Evolutionary conservation across 1,140 invertebrate genomes (phyloP).

Genomic region (Oreohelix idahoensis): DNA sequence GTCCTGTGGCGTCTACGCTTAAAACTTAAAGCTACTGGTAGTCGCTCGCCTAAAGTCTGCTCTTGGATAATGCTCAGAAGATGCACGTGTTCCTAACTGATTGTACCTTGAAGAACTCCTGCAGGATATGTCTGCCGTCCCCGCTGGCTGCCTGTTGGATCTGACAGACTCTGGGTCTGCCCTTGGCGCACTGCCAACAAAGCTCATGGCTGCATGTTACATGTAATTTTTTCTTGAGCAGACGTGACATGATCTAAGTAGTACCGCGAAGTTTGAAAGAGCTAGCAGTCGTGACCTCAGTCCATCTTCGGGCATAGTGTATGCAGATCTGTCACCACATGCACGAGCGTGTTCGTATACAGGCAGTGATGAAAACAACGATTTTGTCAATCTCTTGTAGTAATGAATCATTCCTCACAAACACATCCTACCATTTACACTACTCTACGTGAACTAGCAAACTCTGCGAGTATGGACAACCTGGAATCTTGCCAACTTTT

Average conservation of each 20-base stretch:
- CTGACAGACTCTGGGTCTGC: background rate
- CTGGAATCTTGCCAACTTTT: too few relatives aligned
- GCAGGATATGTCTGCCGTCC: background rate
- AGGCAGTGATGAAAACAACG: background rate
- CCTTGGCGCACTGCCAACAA: slow-evolving; percentile 8
- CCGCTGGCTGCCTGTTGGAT: background rate
- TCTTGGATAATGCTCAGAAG: too few relatives aligned
- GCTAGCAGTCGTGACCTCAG: background rate
- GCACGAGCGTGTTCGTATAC: background rate
- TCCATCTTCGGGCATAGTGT: background rate
- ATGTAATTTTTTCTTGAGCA: background rate
- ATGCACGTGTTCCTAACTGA: too few relatives aligned
- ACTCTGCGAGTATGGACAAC: too few relatives aligned
- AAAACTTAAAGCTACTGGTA: too few relatives aligned
- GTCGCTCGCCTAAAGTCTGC: too few relatives aligned
- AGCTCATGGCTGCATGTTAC: slow-evolving; percentile 4
- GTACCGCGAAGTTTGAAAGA: background rate
- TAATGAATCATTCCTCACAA: too few relatives aligned
- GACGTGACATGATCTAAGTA: background rate
- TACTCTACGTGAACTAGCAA: too few relatives aligned
- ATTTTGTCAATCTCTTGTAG: too few relatives aligned
- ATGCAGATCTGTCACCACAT: background rate
- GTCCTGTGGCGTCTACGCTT: too few relatives aligned
- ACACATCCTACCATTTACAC: too few relatives aligned
- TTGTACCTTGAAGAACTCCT: slow-evolving; percentile 18